Base-by-base conservation (phyloP, 2,888 invertebrate species). In the Margaritifera margaritifera region DNA sequence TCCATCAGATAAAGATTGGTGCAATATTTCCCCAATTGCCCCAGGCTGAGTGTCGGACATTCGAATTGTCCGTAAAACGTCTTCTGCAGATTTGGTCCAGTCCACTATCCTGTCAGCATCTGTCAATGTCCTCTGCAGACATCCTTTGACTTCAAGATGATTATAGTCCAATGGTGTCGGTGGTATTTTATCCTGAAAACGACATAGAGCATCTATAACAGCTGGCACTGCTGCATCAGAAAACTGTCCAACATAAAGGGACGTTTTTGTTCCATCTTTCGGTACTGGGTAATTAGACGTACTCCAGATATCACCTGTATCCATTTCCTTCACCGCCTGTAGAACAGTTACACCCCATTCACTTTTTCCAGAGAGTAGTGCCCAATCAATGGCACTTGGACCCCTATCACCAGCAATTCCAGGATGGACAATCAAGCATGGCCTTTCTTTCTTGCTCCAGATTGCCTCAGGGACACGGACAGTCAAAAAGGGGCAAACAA, bases 351-450 rank as follows among this genome's bases (percentile, higher is more conserved):
- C 70, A 15, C 70, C 70, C 70, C 70, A 71, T 42, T 54, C n/a
- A n/a, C 24, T 53, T 27, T 54, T 20, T 18, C 61, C 24, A 24
- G 62, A 42, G 5, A 53, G 60, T 27, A 71, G 54, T 11, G 59
- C 66, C 65, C 42, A 75, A 54, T 72, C 75, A n/a, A 75, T 31
- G 4, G 74, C 69, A 24, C 64, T 64, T 4, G 69, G 71, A 1
- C 74, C 71, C 22, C 69, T 59, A 59, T 74, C 74, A 19, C 68
- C 74, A 20, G 69, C 69, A 8, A 72, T 62, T 8, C 75, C 75
- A 8, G 75, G 75, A 60, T 75, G 75, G 1, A 75, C 68, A 50
- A 75, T 68, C 62, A 75, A 58, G 63, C 72, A 70, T 11, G 72
- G 72, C 22, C 69, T 54, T 22, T 31, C 15, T 42, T 42, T 42